Base-by-base conservation (phyloP, 2,888 invertebrate species). In the Iphiclides podalirius region DNA sequence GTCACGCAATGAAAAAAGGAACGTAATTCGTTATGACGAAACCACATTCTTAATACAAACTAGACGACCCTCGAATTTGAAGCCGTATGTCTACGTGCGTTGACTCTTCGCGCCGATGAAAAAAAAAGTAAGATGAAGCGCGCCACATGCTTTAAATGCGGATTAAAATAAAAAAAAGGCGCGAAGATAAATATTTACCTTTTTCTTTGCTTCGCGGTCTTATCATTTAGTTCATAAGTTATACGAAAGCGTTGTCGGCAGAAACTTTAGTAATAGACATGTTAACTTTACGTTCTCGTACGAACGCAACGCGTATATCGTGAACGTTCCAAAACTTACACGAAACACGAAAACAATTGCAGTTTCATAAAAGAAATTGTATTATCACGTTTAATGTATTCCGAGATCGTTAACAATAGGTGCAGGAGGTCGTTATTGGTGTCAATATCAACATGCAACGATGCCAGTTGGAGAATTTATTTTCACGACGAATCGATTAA, bases 31-130 rank as follows among this genome's bases (percentile, higher is more conserved):
- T 74, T 72, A 39, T 45, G 44, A 69, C 70, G 61, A 72, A 70
- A 72, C 61, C 52, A 54, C 58, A 61, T 58, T 63, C 65, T 75
- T 74, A 63, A 64, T 61, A 70, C 65, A 50, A 50, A 75, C 56
- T 42, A 52, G 60, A 54, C 65, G 75, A 66, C 75, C 73, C 52
- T 73, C 64, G 72, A 66, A 73, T 61, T 64, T 70, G 65, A 56
- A 52, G 42, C 44, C 40, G 20, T 39, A 44, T 17, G 17, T 34
- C 51, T 31, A 50, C 54, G 54, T 52, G 52, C 49, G 46, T 50
- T 52, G 47, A 53, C 49, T 55, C 52, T 38, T 51, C 15, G 39
- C n/a, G 45, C 45, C 33, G 23, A 41, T 35, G 37, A 26, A 43
- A 48, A 37, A 35, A 20, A 49, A 38, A 42, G 1, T 11, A 23